phyloP scores from a whole-genome alignment of 64 coral and sea anemone genomes.

The Astreopora myriophthalma region DNA sequence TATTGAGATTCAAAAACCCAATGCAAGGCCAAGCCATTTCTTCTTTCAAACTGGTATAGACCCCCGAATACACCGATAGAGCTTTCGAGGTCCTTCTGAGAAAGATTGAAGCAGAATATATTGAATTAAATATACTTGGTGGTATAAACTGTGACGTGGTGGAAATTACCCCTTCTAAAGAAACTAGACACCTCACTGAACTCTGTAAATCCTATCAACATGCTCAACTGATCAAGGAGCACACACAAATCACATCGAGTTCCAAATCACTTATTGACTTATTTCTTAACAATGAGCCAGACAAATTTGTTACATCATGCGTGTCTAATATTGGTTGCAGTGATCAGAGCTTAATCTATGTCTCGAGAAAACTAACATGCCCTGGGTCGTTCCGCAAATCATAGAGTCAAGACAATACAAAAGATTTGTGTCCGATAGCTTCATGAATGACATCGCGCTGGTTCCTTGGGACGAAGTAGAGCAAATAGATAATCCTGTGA shows the following conservation, averaged over 20 bases:
- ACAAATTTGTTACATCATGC: background rate
- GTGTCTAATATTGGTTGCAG: background rate
- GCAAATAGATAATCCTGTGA: constrained; percentile 1
- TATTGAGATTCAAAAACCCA: constrained; percentile 1
- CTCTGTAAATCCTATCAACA: constrained; percentile 21
- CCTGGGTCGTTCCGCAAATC: background rate
- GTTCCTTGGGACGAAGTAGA: constrained; percentile 10
- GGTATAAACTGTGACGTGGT: background rate
- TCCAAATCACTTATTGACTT: too few relatives aligned
- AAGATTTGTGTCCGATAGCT: background rate
- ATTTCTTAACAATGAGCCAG: too few relatives aligned
- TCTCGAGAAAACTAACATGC: background rate
- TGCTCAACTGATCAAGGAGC: background rate
- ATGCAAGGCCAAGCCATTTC: background rate
- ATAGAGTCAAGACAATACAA: constrained; percentile 18
- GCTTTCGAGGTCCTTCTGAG: too few relatives aligned
- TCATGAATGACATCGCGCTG: background rate
- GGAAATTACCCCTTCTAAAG: background rate
- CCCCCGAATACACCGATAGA: too few relatives aligned
- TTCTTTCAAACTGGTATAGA: background rate
- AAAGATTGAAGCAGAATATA: too few relatives aligned
- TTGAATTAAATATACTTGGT: too few relatives aligned
- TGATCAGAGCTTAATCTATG: background rate
- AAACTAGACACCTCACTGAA: constrained; percentile 10
- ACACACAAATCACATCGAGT: background rate